A percentile compares a stretch with the other conserved stretches of the same genome.
Conservation (phyloP, 1,140 invertebrate species). For the Chironomus tepperi region DNA sequence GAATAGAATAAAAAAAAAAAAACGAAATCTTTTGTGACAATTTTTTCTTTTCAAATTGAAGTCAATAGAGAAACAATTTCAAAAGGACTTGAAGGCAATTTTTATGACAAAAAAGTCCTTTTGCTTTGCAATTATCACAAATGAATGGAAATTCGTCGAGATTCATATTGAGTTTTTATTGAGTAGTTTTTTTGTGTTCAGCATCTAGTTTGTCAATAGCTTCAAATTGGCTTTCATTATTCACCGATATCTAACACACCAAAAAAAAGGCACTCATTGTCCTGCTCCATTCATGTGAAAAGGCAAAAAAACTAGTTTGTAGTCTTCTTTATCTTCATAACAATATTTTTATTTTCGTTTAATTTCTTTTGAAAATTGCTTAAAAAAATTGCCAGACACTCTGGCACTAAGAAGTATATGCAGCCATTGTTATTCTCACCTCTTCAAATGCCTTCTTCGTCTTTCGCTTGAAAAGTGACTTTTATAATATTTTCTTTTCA, state of each 20-base stretch:
- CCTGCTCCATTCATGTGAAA: slow-evolving; percentile 4
- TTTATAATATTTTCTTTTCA: neutral
- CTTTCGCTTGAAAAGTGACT: slow-evolving; percentile 6
- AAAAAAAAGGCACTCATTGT: slow-evolving; percentile 16
- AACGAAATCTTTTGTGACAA: neutral
- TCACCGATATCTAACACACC: neutral
- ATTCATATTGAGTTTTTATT: slow-evolving; percentile 17
- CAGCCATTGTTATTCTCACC: neutral
- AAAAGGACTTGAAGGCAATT: neutral
- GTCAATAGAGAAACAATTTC: slow-evolving; percentile 20
- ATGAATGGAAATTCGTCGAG: slow-evolving; percentile 17
- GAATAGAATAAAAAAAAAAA: too few relatives aligned
- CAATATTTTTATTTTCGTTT: slow-evolving; percentile 23
- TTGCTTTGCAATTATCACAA: neutral
- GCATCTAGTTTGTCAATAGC: neutral
- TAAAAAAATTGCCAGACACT: neutral
- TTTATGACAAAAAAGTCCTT: slow-evolving; percentile 16
- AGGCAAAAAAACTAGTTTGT: neutral
- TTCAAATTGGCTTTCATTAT: slow-evolving; percentile 13
- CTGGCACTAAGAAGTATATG: neutral
- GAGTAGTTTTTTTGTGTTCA: neutral
- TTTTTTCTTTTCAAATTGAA: neutral
- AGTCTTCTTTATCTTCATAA: neutral
- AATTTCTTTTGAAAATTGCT: neutral
- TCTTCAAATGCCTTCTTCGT: neutral